A percentile compares a stretch with the other conserved stretches of the same genome.
These are phyloP conservation scores for Tetraneura akinire DNA, from an alignment of 1,140 invertebrate species.

Conservation along the genomic window DNA sequence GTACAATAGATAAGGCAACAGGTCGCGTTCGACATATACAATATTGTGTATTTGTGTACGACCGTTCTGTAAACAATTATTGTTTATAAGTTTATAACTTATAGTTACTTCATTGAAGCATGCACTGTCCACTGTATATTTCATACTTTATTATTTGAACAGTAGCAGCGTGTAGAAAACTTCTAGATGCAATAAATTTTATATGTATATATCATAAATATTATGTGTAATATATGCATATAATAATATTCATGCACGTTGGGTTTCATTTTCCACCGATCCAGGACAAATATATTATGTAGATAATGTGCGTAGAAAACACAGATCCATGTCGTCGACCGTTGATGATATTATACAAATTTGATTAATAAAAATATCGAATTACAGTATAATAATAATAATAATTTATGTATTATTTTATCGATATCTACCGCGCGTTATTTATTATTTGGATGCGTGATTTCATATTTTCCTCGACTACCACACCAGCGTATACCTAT, in stretches of 20 bases:
- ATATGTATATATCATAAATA: too few species aligned
- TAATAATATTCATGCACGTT: background rate
- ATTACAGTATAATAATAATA: slow-evolving; percentile 16
- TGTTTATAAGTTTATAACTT: background rate
- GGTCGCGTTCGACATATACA: background rate
- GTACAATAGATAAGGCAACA: background rate
- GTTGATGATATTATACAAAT: background rate
- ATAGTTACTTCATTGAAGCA: background rate
- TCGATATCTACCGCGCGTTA: background rate
- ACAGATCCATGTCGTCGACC: background rate
- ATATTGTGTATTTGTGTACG: background rate
- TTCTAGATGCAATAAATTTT: slow-evolving; percentile 20
- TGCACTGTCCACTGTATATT: background rate
- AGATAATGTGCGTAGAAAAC: background rate
- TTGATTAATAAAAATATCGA: background rate
- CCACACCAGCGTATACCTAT: too few species aligned
- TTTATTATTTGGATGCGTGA: background rate
- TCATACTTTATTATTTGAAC: background rate
- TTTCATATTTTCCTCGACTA: background rate
- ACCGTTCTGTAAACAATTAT: background rate
- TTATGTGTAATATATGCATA: too few species aligned
- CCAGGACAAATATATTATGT: background rate
- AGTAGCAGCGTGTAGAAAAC: slow-evolving; percentile 13
- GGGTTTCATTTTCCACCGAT: background rate
- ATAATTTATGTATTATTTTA: background rate